phyloP scores from a whole-genome alignment of 2,113 vertebrate genomes.

The Eubucco bourcierii region DNA sequence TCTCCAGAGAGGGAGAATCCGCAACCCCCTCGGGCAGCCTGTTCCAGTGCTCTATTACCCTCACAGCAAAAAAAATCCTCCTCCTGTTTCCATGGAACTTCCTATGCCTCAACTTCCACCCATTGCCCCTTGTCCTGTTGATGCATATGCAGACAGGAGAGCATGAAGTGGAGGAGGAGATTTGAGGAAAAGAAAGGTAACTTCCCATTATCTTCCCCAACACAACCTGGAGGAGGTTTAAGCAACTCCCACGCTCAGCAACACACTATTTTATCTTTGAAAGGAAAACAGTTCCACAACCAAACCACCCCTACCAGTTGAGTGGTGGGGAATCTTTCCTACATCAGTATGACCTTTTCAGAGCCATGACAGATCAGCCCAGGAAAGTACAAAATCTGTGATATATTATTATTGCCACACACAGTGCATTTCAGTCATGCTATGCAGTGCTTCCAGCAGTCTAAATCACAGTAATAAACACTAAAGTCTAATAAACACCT shows the following conservation, averaged over 20 bases:
- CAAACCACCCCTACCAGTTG: not conserved
- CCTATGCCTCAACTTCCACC: too few species aligned
- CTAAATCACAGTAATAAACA: not conserved
- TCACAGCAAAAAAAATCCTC: too few species aligned
- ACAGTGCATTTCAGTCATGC: not conserved
- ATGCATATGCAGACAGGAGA: rapidly evolving
- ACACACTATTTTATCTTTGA: not conserved
- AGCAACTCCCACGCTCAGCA: not conserved
- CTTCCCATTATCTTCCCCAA: not conserved
- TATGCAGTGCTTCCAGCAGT: not conserved
- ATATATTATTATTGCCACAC: not conserved
- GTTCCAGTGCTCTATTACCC: too few species aligned
- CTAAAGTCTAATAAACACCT: too few species aligned
- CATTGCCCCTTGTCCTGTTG: too few species aligned
- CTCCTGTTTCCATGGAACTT: too few species aligned
- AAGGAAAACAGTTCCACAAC: not conserved
- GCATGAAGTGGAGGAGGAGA: not conserved
- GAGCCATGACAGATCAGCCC: not conserved
- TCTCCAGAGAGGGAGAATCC: too few species aligned
- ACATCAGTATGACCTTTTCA: not conserved
- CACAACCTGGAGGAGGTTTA: not conserved
- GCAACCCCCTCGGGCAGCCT: too few species aligned
- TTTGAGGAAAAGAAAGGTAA: not conserved
- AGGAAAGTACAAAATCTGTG: not conserved
- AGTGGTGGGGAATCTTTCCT: not conserved